These are phyloP conservation scores for Brachyptera putata DNA, from an alignment of 2,888 invertebrate species.

Conservation along the genomic window DNA sequence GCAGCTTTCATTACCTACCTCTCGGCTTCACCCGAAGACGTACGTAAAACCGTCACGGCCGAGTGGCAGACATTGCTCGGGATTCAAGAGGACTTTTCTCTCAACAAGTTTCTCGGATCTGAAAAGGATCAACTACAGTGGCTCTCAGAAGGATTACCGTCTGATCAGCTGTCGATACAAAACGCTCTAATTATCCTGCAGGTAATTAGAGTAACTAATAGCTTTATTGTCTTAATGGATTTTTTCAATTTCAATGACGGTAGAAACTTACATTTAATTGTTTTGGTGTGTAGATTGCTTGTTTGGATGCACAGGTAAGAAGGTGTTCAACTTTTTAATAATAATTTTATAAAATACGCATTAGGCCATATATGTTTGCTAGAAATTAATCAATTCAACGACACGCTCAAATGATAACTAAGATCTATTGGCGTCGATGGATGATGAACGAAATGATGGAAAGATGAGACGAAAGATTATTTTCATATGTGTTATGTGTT, in stretches of 20 bases:
- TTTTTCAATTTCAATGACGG: neutral
- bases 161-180: slow-evolving; percentile 72
- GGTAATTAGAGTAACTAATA: slow-evolving; percentile 45
- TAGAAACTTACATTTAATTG: neutral
- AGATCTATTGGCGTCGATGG: too few species aligned
- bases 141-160: slow-evolving; percentile 80
- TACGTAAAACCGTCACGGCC: slow-evolving; percentile 51
- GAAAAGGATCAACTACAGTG: slow-evolving; percentile 79
- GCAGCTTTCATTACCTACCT: slow-evolving; percentile 77
- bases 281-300: slow-evolving; percentile 20
- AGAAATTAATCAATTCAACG: too few species aligned
- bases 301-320: slow-evolving; percentile 28
- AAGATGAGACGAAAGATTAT: too few species aligned
- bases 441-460: too few species aligned
- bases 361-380: too few species aligned
- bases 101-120: slow-evolving; percentile 55
- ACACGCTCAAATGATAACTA: too few species aligned
- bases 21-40: slow-evolving; percentile 64
- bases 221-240: slow-evolving; percentile 7
- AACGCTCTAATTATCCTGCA: slow-evolving; percentile 76
- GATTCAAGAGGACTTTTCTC: slow-evolving; percentile 47
- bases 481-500: too few species aligned
- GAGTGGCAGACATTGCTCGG: slow-evolving; percentile 44
- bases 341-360: too few species aligned
- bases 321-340: neutral